Conservation (phyloP, 2,113 vertebrate genomes). For the Vimba vimba region DNA sequence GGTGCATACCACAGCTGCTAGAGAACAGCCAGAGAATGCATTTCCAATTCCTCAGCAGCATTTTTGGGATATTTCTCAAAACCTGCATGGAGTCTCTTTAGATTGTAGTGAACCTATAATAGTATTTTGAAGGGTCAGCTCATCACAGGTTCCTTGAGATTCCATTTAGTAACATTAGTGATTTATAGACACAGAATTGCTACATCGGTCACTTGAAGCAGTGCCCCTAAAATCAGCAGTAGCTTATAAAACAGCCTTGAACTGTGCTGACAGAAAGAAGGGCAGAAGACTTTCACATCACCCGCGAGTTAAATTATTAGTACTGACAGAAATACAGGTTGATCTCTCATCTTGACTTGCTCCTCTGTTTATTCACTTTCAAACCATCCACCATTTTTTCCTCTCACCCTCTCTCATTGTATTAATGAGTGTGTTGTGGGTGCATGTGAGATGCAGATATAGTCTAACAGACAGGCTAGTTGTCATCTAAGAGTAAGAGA, state of each 20-base stretch:
- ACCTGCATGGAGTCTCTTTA: background rate
- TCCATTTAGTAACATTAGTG: slow-evolving; percentile 21
- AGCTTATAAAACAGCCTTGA: slow-evolving; percentile 10
- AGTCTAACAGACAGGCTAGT: slow-evolving; percentile 68
- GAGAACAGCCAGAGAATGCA: slow-evolving; percentile 66
- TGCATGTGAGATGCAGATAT: slow-evolving; percentile 47
- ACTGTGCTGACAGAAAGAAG: background rate
- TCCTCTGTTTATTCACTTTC: background rate
- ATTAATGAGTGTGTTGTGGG: slow-evolving; percentile 36
- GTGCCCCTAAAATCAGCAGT: background rate
- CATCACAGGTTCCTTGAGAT: background rate
- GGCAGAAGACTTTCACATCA: background rate
- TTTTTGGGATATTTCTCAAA: slow-evolving; percentile 1
- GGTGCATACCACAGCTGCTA: slow-evolving; percentile 61
- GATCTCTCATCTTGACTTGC: background rate
- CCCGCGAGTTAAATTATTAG: background rate
- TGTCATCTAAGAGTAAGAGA: slow-evolving; percentile 48
- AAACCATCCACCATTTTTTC: slow-evolving; percentile 11
- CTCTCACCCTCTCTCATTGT: background rate
- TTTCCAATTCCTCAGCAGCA: slow-evolving; percentile 48
- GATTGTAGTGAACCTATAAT: background rate
- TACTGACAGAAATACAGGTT: background rate
- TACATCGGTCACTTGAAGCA: background rate
- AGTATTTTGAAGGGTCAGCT: background rate
- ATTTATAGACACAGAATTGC: background rate